Base-by-base conservation (phyloP, 30 jellyfish, hydroid and myxozoan genomes). In the Aurelia sp. region DNA sequence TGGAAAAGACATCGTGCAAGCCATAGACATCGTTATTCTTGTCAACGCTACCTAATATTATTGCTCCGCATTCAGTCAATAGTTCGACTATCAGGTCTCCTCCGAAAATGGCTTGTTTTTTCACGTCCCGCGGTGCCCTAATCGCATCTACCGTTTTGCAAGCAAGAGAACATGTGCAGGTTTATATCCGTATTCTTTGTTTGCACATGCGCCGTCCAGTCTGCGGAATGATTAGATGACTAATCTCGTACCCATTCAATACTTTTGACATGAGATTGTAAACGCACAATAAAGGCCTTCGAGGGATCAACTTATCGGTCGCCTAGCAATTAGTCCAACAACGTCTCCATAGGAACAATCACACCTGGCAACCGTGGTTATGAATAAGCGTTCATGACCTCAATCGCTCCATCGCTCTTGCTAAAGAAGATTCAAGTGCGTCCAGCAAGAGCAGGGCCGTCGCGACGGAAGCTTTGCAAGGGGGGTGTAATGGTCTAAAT, bases 341-440 rank as follows among this genome's bases (percentile, higher is more conserved):
- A 58, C 73, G 19, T 83, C 48, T 40, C 92, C 92, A 83, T 83
- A 24, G 86, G 13, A 68, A 83, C 86, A 15, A 50, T 83, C 76
- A 71, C 92, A 70, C 92, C 92, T 71, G 67, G 86, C 79, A 83
- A 83, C 92, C 18, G 77, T 17, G 89, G 87, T n/a, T 16, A 76
- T 51, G 76, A 63, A 47, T 83, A 53, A 71, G 4, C 24, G 41
- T 13, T 74, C 55, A 52, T 40, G 60, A 24, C 44, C n/a, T 47
- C 60, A 31, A 63, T n/a, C 85, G 24, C 72, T 0, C 20, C 57
- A 41, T 13, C 67, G 51, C 10, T 40, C 51, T 3, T 40, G 51
- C 33, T 27, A 27, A 27, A 27, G 33, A 27, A 27, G 33, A 27
- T 27, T 27, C 2, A 27, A 27, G 33, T 27, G 33, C 33, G 33